Base-by-base conservation (phyloP, 2,888 invertebrate genomes). In the Agapetus fuscipes region DNA sequence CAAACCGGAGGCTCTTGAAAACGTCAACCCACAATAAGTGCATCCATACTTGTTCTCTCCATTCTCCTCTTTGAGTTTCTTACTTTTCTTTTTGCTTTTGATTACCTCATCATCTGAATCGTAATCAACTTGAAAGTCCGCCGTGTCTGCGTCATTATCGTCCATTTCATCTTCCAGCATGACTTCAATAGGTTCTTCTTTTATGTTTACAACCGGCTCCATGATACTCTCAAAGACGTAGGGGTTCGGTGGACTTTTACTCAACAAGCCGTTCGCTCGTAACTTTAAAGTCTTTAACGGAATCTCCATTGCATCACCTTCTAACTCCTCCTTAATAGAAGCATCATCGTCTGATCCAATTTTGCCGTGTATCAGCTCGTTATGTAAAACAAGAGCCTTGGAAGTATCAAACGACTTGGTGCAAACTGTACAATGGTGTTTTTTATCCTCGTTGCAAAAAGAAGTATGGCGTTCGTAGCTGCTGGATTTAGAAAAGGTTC, bases 31-130 rank as follows among this genome's bases (percentile, higher is more conserved):
- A 43, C 64, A 65, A 49, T 54, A 64, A 52, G 60, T 58, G 46
- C 64, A 65, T 44, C 62, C 61, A 45, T 61, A 64, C 1, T 63
- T 64, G 43, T 63, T 64, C 46, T 64, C 63, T 4, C 64, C 64
- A 3, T 20, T 9, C 20, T 20, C 20, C 9, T 20, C 20, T 20
- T 20, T 6, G 20, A 20, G 5, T 20, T 20, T 20, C 9, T 20
- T 6, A 9, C 5, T 6, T 20, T 6, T 20, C 20, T 4, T 9
- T 20, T 4, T 6, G 20, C 20, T 4, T 6, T 4, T 9, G 20
- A 9, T 20, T 20, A n/a, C n/a, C n/a, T n/a, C n/a, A n/a, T n/a
- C n/a, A n/a, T n/a, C n/a, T n/a, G n/a, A n/a, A n/a, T n/a, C n/a
- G n/a, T n/a, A n/a, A n/a, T n/a, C n/a, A n/a, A n/a, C 20, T 20